phyloP scores from a whole-genome alignment of 2,797 vertebrate genomes.

The Periophthalmus magnuspinnatus region DNA sequence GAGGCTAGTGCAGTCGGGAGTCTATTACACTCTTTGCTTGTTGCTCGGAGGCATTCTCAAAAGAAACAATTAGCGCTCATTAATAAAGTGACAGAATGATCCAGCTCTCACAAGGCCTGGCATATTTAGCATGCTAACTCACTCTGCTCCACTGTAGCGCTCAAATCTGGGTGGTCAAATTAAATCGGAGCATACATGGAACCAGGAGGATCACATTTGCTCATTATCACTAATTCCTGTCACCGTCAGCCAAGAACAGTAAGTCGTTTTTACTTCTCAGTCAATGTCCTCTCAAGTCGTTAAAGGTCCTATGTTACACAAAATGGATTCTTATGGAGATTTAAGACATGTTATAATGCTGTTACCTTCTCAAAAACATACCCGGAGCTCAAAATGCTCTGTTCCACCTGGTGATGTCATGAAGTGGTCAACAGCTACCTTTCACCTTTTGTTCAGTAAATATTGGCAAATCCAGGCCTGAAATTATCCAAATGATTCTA shows the following conservation, averaged over 20 bases:
- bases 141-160: background rate
- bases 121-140: conserved; percentile 33
- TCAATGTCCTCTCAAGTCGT: background rate
- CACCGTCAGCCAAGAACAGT: background rate
- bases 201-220: background rate
- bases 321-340: no score
- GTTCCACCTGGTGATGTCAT: no score
- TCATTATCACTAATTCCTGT: background rate
- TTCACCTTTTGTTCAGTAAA: no score
- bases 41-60: conserved; percentile 55
- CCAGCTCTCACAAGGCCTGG: conserved; percentile 56
- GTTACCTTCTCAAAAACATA: no score
- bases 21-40: conserved; percentile 44
- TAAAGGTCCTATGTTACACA: no score
- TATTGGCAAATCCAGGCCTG: no score
- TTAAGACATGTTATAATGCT: no score
- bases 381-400: no score
- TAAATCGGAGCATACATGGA: no score
- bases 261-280: background rate
- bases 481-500: no score
- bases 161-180: background rate
- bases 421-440: no score
- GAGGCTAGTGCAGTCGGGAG: conserved; percentile 49
- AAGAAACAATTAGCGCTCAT: conserved; percentile 63
- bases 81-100: conserved; percentile 67